phyloP scores from a whole-genome alignment of 2,888 invertebrate species.

The Eupithecia inturbata region DNA sequence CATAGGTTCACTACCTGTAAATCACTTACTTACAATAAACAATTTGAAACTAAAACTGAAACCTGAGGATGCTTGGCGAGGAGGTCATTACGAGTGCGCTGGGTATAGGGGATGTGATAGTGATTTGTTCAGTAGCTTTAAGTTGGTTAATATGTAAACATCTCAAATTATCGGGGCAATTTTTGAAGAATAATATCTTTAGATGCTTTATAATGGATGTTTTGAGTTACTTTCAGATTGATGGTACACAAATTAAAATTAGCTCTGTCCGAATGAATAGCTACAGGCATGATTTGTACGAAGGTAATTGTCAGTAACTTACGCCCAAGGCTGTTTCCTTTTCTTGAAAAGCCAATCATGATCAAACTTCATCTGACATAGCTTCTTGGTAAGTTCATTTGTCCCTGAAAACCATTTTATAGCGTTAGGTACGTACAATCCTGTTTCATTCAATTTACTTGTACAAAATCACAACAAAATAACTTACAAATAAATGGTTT shows the following conservation, averaged over 20 bases:
- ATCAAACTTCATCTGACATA: slow-evolving; percentile 72
- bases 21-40: too few relatives aligned
- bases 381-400: slow-evolving; percentile 64
- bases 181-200: not conserved
- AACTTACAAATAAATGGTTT: slow-evolving; percentile 70
- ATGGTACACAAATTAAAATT: not conserved
- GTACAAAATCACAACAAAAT: not conserved
- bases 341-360: slow-evolving; percentile 76
- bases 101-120: too few relatives aligned
- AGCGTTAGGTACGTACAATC: not conserved
- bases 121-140: not conserved
- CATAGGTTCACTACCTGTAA: too few relatives aligned
- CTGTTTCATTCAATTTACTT: not conserved
- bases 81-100: too few relatives aligned
- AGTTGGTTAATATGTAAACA: not conserved
- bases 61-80: too few relatives aligned
- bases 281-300: not conserved
- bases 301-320: slow-evolving; percentile 43
- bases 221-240: not conserved
- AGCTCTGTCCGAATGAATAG: not conserved
- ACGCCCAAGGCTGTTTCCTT: slow-evolving; percentile 80
- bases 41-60: too few relatives aligned
- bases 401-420: slow-evolving; percentile 62
- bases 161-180: not conserved
- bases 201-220: not conserved